Evolutionary conservation across 2,888 invertebrate species (phyloP).

Genomic region (Loripinus fragilis): DNA sequence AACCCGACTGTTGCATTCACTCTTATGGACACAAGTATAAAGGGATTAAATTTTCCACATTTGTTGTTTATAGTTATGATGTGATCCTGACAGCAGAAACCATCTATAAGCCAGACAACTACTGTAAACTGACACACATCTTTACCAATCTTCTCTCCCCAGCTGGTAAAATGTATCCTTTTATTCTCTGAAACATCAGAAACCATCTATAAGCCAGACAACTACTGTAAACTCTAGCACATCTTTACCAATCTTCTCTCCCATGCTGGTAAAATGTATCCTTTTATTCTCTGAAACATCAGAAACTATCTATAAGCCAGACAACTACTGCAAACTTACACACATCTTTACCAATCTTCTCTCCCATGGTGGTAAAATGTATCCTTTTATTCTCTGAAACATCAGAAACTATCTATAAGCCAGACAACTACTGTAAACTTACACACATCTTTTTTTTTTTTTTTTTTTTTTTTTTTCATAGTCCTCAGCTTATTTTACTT

Average conservation of each 20-base stretch:
- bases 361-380: conserved; percentile 87
- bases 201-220: conserved; percentile 92
- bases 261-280: conserved; percentile 87
- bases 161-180: conserved; percentile 88
- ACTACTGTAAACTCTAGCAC: conserved; percentile 90
- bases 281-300: no score
- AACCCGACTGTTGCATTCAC: no score
- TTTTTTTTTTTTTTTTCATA: no score
- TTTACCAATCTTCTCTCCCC: conserved; percentile 87
- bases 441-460: no score
- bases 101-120: conserved; percentile 91
- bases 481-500: no score
- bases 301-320: conserved; percentile 94
- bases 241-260: conserved; percentile 88
- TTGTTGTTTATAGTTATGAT: conserved; percentile 86
- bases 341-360: conserved; percentile 88
- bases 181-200: no score
- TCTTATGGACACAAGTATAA: no score
- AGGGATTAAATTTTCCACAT: no score
- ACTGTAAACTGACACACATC: conserved; percentile 89
- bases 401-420: no score
- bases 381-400: no score
- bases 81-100: conserved; percentile 96
- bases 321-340: conserved; percentile 91
- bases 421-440: no score